A percentile compares a stretch with the other conserved stretches of the same genome.
These are phyloP conservation scores for Epizoanthus rinbou DNA, from an alignment of 92 coral and sea anemone genomes.

Conservation along the genomic window DNA sequence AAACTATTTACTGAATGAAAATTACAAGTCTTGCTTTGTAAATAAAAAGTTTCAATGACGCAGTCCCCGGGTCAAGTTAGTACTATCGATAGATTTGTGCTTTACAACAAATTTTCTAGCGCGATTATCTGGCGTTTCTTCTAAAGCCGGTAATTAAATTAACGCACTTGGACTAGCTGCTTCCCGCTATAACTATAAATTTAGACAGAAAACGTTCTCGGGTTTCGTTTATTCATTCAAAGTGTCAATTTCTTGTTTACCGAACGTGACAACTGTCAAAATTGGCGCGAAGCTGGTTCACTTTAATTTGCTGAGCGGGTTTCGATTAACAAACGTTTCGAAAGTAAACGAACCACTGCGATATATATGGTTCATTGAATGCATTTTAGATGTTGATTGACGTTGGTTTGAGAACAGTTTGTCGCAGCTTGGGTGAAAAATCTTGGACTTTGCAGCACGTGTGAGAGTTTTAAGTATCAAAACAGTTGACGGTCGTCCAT, in stretches of 20 bases:
- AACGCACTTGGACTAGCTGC: not conserved
- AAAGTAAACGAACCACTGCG: too few species aligned
- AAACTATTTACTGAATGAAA: constrained; percentile 17
- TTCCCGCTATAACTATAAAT: constrained; percentile 25
- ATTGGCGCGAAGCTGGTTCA: constrained; percentile 6
- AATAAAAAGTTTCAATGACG: not conserved
- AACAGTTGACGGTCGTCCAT: not conserved
- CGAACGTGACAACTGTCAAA: constrained; percentile 40
- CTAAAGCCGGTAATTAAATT: constrained; percentile 18
- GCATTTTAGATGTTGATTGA: too few species aligned
- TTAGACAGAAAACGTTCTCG: not conserved
- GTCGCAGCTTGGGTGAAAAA: not conserved
- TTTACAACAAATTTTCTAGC: not conserved
- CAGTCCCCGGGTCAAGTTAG: not conserved
- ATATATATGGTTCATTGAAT: too few species aligned
- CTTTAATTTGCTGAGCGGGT: not conserved
- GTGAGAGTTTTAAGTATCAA: not conserved
- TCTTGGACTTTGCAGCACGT: constrained; percentile 20
- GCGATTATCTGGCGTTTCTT: not conserved
- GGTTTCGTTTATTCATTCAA: constrained; percentile 13
- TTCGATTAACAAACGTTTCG: too few species aligned
- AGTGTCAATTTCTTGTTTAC: constrained; percentile 26
- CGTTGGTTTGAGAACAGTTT: too few species aligned
- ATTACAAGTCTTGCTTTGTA: not conserved
- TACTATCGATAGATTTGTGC: not conserved